Evolutionary conservation across 2,888 invertebrate genomes (phyloP), one percentile per base, ranked within the genome.

Genomic region (Tromatobia lineatoria): DNA sequence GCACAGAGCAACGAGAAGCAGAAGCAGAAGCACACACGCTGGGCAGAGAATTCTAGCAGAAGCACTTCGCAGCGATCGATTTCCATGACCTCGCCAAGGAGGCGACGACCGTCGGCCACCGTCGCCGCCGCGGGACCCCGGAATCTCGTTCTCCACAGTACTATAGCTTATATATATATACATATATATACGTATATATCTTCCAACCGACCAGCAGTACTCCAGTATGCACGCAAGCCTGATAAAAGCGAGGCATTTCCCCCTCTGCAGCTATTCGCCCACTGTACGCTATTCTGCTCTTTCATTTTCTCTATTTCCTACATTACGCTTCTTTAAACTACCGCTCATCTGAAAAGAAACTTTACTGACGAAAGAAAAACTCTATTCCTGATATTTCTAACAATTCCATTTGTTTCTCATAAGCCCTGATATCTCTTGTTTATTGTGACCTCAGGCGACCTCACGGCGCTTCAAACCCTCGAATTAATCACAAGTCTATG

Each of bases 21-120:
- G 50, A 18, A 45, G 29, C 18, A 67, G 38, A 13, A 38, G 34
- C 50, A 50, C 42, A 66, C 45, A 45, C 66, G 67, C 42, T 15
- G 23, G 38, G 66, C 1, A n/a, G 45, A 47, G 73, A 42, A 45
- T 29, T 38, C 45, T 47, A 80, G 76, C 74, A 66, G 73, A 74
- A 74, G 79, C 69, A 75, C 70, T 70, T 42, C 50, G 81, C 74
- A 57, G 75, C 84, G 84, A 86, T 87, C 87, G 87, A 87, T 87
- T 87, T 87, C 86, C 87, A 80, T 87, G 87, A 87, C 87, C 87
- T 87, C 87, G 86, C 86, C 87, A 86, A 87, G 87, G 83, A 87
- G 87, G 87, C 87, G 87, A 87, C 86, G 87, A 87, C 87, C 87
- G 84, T 75, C 79, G 83, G 79, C 79, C 83, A 64, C 29, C 69